phyloP scores from a whole-genome alignment of 2,888 invertebrate genomes.

The Rhaphigaster nebulosa region DNA sequence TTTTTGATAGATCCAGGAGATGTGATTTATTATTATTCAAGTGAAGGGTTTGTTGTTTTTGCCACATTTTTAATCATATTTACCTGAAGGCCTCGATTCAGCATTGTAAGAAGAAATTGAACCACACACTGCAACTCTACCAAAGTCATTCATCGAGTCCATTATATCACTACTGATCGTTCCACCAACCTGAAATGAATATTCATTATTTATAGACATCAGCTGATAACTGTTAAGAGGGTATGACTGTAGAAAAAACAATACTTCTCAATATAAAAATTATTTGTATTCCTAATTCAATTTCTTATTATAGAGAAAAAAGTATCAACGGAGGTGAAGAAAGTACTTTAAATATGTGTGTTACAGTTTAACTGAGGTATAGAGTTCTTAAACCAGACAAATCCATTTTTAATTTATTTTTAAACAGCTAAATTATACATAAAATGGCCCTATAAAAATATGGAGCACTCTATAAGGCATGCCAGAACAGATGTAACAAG shows the following conservation, averaged over 20 bases:
- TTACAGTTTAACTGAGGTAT: too few relatives aligned
- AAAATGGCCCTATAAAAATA: too few relatives aligned
- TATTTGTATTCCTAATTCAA: background rate
- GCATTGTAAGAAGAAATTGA: slow-evolving; percentile 77
- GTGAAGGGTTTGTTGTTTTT: background rate
- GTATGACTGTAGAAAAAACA: background rate
- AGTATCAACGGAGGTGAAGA: background rate
- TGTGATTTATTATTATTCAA: too few relatives aligned
- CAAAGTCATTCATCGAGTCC: slow-evolving; percentile 75
- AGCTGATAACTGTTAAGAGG: background rate
- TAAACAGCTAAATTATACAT: too few relatives aligned
- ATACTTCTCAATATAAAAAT: background rate
- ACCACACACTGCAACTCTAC: slow-evolving; percentile 78
- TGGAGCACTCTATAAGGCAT: too few relatives aligned
- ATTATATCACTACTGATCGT: slow-evolving; percentile 75
- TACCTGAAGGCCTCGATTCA: slow-evolving; percentile 71
- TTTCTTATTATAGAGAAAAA: background rate
- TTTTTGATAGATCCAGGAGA: too few relatives aligned
- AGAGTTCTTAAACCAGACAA: too few relatives aligned
- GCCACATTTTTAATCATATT: background rate
- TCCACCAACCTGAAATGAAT: slow-evolving; percentile 75
- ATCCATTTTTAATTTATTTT: too few relatives aligned
- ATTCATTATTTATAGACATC: background rate
- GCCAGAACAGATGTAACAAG: too few relatives aligned
- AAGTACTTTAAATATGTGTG: too few relatives aligned